Percentiles rank a stretch among this genome's conserved stretches.
Evolutionary conservation across 2,113 vertebrate species (phyloP).

Genomic region (Tyto alba): DNA sequence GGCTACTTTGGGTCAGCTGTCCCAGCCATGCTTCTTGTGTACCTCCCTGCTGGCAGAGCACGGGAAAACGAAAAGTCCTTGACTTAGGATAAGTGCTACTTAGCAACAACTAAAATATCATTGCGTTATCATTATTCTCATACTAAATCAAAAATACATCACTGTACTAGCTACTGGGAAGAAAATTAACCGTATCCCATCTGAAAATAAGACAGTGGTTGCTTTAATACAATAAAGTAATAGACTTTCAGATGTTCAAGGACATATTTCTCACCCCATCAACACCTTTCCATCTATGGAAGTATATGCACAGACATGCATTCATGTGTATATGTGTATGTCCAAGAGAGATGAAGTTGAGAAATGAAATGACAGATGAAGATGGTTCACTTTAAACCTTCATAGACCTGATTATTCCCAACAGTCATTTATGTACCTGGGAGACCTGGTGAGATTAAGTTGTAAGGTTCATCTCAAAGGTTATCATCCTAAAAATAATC

Average conservation of each 20-base stretch:
- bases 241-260: background rate
- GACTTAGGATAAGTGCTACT: no score
- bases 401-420: background rate
- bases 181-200: no score
- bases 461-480: background rate
- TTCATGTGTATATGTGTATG: background rate
- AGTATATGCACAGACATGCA: background rate
- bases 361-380: no score
- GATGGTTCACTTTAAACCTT: background rate
- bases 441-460: background rate
- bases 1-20: no score
- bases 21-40: no score
- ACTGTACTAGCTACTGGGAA: no score
- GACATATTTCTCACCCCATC: background rate
- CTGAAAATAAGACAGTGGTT: background rate
- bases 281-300: background rate
- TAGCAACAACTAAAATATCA: no score
- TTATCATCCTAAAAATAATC: constrained; percentile 2
- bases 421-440: background rate
- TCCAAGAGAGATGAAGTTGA: background rate
- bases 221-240: background rate
- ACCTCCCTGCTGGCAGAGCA: no score
- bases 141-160: no score
- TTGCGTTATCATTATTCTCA: no score
- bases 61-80: no score